Percentiles rank a stretch among this genome's conserved stretches.
phyloP scores from a whole-genome alignment of 2,797 vertebrate species.

The Sebastes taczanowskii region DNA sequence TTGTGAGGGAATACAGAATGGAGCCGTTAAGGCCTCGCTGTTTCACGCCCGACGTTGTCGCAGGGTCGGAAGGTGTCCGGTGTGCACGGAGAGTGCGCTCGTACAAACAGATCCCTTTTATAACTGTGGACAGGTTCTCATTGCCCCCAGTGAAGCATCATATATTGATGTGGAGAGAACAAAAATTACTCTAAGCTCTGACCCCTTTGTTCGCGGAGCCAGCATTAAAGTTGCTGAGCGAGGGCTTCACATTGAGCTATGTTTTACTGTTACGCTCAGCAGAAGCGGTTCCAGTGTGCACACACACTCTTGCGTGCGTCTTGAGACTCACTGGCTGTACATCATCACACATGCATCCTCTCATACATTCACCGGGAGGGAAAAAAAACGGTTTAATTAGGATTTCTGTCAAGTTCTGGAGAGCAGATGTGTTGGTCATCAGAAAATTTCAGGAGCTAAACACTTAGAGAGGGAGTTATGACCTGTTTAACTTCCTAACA shows the following conservation, averaged over 20 bases:
- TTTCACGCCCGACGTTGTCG: neutral
- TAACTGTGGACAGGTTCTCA: constrained; percentile 54
- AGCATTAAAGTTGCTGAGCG: constrained; percentile 80
- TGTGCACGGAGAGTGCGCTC: constrained; percentile 26
- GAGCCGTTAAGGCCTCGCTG: constrained; percentile 19
- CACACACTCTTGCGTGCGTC: neutral
- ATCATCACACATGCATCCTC: neutral
- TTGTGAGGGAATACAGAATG: constrained; percentile 44
- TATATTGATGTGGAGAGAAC: constrained; percentile 71
- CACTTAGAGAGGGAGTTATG: too few species aligned
- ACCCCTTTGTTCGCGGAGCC: constrained; percentile 69
- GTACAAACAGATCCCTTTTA: constrained; percentile 48
- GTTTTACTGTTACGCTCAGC: constrained; percentile 72
- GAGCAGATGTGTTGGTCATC: neutral
- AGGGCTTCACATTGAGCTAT: constrained; percentile 68
- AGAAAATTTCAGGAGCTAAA: neutral
- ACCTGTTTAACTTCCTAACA: too few species aligned
- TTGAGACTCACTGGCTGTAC: neutral
- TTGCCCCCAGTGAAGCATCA: constrained; percentile 54
- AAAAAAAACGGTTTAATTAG: neutral
- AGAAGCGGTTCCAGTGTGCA: constrained; percentile 46
- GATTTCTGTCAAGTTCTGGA: neutral
- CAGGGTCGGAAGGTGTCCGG: constrained; percentile 46
- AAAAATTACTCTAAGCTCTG: constrained; percentile 72
- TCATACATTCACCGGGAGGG: neutral